Conservation (phyloP, 2,888 invertebrate genomes). For the Galeopsomyia nigrocyanea region DNA sequence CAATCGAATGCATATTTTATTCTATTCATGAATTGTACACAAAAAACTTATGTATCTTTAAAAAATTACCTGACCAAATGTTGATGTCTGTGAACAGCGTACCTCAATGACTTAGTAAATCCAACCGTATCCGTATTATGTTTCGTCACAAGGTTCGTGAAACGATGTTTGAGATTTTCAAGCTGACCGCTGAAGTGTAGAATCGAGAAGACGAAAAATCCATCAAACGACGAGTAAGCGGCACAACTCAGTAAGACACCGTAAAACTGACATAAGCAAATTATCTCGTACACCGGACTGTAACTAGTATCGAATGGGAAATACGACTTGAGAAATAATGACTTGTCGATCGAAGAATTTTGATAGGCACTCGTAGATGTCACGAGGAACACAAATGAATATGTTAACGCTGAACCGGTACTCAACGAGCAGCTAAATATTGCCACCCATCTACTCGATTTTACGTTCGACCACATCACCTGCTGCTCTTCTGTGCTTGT, state of each 20-base stretch:
- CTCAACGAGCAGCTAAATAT: conserved; percentile 1
- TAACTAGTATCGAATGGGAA: conserved; percentile 54
- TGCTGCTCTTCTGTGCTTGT: conserved; percentile 7
- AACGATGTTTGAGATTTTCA: conserved; percentile 8
- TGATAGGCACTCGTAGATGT: not conserved
- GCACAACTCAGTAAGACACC: conserved; percentile 49
- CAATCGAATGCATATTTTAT: too few relatives aligned
- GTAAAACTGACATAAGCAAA: conserved; percentile 54
- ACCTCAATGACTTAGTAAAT: not conserved
- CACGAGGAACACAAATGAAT: not conserved
- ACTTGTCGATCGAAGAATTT: not conserved
- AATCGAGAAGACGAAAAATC: conserved; percentile 52
- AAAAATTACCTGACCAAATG: conserved; percentile 8
- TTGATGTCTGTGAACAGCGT: conserved; percentile 6
- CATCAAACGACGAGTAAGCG: conserved; percentile 54
- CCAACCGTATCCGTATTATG: not conserved
- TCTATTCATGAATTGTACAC: too few relatives aligned
- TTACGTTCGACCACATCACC: conserved; percentile 29
- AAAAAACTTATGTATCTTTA: too few relatives aligned
- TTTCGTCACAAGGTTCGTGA: not conserved
- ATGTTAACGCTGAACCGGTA: not conserved
- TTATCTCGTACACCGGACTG: conserved; percentile 52
- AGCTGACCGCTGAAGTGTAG: conserved; percentile 58
- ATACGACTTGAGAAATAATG: conserved; percentile 29
- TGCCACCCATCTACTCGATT: not conserved